phyloP scores from a whole-genome alignment of 2,113 vertebrate species.

The Pteronura brasiliensis region DNA sequence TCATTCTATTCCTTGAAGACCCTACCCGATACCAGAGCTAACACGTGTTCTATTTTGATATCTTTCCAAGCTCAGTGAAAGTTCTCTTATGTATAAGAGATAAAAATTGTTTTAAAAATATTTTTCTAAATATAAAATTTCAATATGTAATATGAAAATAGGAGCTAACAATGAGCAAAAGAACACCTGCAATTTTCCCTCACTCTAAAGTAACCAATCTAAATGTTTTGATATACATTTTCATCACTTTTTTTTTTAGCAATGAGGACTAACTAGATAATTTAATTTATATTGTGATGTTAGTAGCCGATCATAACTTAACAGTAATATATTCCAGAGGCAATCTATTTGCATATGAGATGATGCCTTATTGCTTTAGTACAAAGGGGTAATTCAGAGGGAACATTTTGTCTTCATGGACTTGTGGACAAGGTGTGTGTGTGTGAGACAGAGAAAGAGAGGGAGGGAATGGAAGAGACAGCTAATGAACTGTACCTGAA shows the following conservation, averaged over 20 bases:
- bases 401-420: neutral
- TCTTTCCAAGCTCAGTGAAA: neutral
- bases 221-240: neutral
- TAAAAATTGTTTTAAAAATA: neutral
- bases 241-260: conserved; percentile 18
- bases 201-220: neutral
- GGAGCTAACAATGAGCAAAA: neutral
- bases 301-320: neutral
- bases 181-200: neutral
- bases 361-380: neutral
- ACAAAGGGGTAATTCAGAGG: neutral
- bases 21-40: neutral
- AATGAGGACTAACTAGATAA: neutral
- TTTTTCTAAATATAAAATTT: neutral
- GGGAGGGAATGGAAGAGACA: neutral
- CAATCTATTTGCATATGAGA: neutral
- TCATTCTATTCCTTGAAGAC: neutral
- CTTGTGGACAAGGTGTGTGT: neutral
- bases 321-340: neutral
- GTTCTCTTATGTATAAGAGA: neutral
- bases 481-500: neutral
- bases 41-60: neutral
- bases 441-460: neutral
- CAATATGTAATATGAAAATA: neutral
- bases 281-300: neutral